Evolutionary conservation across 2,888 invertebrate species (phyloP).

Genomic region (Drosophila villosipedis): DNA sequence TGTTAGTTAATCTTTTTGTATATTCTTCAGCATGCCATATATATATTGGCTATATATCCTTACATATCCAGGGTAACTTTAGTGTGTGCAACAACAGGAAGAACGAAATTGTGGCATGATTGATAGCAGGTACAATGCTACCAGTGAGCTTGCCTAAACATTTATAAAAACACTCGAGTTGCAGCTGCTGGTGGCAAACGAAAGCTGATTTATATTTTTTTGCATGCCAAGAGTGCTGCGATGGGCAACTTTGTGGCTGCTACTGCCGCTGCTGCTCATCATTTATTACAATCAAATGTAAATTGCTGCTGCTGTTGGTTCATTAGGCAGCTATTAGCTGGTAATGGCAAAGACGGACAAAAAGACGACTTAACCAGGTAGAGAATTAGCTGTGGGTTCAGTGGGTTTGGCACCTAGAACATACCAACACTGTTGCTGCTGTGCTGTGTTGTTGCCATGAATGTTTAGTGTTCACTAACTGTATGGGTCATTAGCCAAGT

Average conservation of each 20-base stretch:
- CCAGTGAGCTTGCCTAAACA: conserved; percentile 46
- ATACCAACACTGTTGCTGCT: conserved; percentile 16
- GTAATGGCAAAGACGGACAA: conserved; percentile 32
- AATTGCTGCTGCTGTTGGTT: conserved; percentile 43
- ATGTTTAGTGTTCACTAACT: conserved; percentile 41
- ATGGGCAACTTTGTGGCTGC: conserved; percentile 24
- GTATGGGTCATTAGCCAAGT: conserved; percentile 66
- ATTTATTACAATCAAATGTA: conserved; percentile 63
- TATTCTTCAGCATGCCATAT: neutral
- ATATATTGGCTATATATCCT: neutral
- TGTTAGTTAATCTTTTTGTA: neutral
- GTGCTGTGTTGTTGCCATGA: conserved; percentile 1
- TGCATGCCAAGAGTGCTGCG: conserved; percentile 44
- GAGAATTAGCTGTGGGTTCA: conserved; percentile 10
- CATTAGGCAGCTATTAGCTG: conserved; percentile 55
- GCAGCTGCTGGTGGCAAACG: conserved; percentile 36
- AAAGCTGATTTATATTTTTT: conserved; percentile 54
- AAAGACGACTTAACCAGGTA: conserved; percentile 12
- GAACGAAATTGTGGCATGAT: conserved; percentile 44
- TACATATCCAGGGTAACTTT: conserved; percentile 36
- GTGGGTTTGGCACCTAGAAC: conserved; percentile 35
- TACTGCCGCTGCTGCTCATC: conserved; percentile 32
- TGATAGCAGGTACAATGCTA: conserved; percentile 45
- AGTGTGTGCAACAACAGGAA: neutral
- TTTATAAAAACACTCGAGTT: conserved; percentile 48